Percentiles rank a stretch among this genome's conserved stretches.
phyloP scores from a whole-genome alignment of 2,113 vertebrate genomes.

The Megaleporinus macrocephalus region DNA sequence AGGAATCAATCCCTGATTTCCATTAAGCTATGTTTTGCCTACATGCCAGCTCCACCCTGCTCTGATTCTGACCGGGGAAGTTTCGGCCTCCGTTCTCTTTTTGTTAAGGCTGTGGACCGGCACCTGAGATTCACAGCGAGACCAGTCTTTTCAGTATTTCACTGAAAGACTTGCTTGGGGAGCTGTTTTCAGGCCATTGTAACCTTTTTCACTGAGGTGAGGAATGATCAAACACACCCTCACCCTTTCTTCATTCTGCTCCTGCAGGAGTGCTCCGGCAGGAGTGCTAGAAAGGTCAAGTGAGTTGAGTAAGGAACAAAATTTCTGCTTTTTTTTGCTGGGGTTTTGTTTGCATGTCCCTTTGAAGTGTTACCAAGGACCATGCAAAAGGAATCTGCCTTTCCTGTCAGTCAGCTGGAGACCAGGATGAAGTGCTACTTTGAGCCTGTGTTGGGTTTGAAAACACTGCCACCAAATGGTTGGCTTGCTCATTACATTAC shows the following conservation, averaged over 20 bases:
- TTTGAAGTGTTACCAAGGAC: slow-evolving; percentile 4
- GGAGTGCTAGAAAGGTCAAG: background rate
- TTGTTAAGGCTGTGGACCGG: slow-evolving; percentile 8
- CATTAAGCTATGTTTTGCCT: background rate
- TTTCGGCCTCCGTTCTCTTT: background rate
- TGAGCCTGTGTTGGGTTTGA: slow-evolving; percentile 9
- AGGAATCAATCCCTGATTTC: slow-evolving; percentile 14
- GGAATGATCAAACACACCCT: background rate
- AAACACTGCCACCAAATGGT: slow-evolving; percentile 65
- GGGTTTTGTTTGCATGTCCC: background rate
- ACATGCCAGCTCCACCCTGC: slow-evolving; percentile 17
- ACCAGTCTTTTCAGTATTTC: slow-evolving; percentile 13
- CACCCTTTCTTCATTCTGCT: background rate
- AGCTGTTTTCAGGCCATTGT: slow-evolving; percentile 3
- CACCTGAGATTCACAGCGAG: slow-evolving; percentile 26
- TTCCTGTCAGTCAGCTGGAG: background rate
- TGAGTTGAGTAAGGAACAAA: background rate
- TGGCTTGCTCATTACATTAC: background rate
- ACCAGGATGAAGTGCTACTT: background rate
- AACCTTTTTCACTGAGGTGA: background rate
- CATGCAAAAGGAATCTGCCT: background rate
- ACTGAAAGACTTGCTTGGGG: slow-evolving; percentile 9
- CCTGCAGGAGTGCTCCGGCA: background rate
- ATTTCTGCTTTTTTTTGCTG: background rate
- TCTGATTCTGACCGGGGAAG: background rate